These are phyloP conservation scores for Neogobius melanostomus DNA, from an alignment of 2,113 vertebrate genomes.

Conservation along the genomic window DNA sequence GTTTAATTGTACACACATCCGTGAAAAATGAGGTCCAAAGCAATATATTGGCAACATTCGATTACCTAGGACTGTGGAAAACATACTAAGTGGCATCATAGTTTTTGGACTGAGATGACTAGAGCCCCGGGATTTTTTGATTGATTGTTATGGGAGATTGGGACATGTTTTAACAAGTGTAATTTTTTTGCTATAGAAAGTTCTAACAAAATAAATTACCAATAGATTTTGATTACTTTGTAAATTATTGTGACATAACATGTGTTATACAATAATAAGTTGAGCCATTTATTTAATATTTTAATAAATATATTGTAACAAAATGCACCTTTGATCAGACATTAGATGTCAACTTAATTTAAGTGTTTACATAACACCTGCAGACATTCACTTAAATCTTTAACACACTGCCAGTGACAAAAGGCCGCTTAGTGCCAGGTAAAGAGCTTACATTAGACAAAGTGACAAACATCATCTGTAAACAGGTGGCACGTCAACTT, in stretches of 20 bases:
- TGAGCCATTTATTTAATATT: conserved; percentile 57
- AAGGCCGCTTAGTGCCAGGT: conserved; percentile 60
- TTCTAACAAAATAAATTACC: not conserved
- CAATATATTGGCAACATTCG: not conserved
- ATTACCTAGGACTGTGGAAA: not conserved
- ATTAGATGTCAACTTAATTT: conserved; percentile 17
- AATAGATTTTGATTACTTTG: conserved; percentile 16
- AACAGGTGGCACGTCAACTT: conserved; percentile 71
- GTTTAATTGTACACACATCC: not conserved
- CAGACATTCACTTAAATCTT: conserved; percentile 6
- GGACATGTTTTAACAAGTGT: too few species aligned
- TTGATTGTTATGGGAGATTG: too few species aligned
- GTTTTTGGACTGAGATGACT: not conserved
- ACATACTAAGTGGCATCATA: not conserved
- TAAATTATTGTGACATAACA: conserved; percentile 10
- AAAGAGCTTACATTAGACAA: not conserved
- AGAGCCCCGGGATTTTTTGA: not conserved
- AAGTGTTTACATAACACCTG: conserved; percentile 37
- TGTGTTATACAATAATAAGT: conserved; percentile 22
- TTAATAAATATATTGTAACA: conserved; percentile 60
- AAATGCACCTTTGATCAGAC: conserved; percentile 51
- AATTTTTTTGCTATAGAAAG: not conserved
- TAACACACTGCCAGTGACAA: conserved; percentile 23
- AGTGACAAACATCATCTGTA: conserved; percentile 57
- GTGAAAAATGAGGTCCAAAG: not conserved